Conservation (phyloP, 2,113 vertebrate species). For the Oriolus oriolus region DNA sequence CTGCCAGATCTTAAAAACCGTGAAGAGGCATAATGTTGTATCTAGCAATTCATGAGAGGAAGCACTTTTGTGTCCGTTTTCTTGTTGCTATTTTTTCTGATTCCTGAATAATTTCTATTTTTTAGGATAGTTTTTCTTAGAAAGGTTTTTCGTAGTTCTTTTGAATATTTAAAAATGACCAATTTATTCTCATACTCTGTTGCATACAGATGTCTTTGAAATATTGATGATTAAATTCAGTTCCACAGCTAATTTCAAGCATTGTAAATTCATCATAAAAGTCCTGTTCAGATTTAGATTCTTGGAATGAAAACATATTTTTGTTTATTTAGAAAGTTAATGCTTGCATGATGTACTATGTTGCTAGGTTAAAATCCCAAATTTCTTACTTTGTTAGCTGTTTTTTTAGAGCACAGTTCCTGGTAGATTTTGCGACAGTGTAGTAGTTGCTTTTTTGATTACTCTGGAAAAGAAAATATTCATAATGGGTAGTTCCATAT, state of each 20-base stretch:
- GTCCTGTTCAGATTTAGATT: neutral
- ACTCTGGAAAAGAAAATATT: neutral
- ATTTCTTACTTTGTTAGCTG: neutral
- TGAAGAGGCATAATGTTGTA: accelerated
- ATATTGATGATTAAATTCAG: neutral
- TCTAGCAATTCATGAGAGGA: neutral
- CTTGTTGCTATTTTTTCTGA: neutral
- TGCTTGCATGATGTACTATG: neutral
- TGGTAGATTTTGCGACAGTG: neutral
- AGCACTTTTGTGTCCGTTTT: neutral
- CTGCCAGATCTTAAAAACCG: neutral
- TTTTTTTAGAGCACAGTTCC: neutral
- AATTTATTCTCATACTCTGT: neutral
- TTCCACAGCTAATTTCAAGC: neutral
- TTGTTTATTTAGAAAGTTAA: neutral
- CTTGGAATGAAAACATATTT: neutral
- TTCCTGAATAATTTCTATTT: neutral
- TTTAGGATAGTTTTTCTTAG: neutral
- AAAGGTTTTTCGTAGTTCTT: neutral
- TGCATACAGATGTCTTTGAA: neutral
- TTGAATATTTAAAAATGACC: neutral
- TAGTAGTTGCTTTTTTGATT: neutral
- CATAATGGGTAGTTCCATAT: neutral
- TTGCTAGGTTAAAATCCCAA: neutral
- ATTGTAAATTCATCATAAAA: neutral